phyloP scores from a whole-genome alignment of 2,797 vertebrate species.

The Tragopan temminckii region DNA sequence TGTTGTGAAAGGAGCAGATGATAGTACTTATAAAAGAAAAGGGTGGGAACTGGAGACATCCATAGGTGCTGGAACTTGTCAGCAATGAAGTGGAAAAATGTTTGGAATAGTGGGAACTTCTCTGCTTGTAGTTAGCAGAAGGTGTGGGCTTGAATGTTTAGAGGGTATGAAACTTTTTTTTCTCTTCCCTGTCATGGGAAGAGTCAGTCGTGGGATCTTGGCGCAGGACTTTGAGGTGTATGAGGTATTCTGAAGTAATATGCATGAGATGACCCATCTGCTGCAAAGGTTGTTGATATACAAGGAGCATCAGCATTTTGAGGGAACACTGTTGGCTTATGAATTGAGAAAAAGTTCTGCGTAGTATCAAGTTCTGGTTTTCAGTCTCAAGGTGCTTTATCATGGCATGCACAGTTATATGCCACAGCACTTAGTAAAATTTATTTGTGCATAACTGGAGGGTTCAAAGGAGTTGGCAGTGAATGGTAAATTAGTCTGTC shows the following conservation, averaged over 20 bases:
- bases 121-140: neutral
- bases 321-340: neutral
- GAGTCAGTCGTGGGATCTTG: neutral
- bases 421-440: neutral
- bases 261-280: neutral
- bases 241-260: neutral
- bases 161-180: neutral
- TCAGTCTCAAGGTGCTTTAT: neutral
- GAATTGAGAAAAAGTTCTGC: neutral
- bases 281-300: neutral
- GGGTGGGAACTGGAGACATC: neutral
- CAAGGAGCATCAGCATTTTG: neutral
- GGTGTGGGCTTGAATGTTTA: neutral
- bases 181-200: fast-evolving
- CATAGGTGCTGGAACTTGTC: neutral
- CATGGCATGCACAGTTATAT: neutral
- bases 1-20: neutral
- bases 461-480: neutral
- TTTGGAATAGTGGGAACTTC: neutral
- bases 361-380: neutral
- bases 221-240: neutral
- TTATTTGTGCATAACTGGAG: neutral
- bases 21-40: neutral
- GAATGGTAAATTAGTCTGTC: neutral
- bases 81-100: neutral